A percentile compares a stretch with the other conserved stretches of the same genome.
These are phyloP conservation scores for Semibalanus balanoides DNA, from an alignment of 1,140 invertebrate species.

Conservation along the genomic window DNA sequence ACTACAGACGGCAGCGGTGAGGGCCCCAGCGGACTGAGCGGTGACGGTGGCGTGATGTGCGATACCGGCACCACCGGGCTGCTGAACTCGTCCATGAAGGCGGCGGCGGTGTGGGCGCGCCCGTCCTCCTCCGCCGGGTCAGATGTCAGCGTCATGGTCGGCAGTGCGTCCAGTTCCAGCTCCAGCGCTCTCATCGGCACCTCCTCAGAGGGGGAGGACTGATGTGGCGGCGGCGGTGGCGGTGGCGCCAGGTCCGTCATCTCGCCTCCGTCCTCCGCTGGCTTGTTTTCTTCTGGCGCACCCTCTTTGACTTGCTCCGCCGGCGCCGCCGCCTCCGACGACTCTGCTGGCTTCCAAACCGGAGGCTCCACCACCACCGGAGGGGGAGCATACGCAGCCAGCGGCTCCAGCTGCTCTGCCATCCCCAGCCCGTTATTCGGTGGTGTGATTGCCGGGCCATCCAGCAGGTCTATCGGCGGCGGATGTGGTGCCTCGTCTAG, in stretches of 20 bases:
- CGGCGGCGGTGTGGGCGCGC: neutral
- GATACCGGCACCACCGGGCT: neutral
- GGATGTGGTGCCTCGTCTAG: conserved; percentile 6
- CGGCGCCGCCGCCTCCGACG: too few relatives aligned
- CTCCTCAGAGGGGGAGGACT: neutral
- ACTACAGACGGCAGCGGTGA: neutral
- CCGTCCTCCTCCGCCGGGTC: neutral
- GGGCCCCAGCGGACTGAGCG: neutral
- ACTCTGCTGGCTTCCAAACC: neutral
- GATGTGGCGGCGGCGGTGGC: neutral
- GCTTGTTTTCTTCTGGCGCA: neutral
- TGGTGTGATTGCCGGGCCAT: neutral
- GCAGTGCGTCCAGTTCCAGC: neutral
- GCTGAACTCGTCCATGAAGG: neutral
- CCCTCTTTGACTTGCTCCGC: neutral
- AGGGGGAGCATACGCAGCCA: too few relatives aligned
- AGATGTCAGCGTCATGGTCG: neutral
- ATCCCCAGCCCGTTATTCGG: too few relatives aligned
- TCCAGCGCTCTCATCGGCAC: neutral
- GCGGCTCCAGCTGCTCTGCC: too few relatives aligned
- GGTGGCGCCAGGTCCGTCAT: neutral
- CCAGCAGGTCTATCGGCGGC: neutral
- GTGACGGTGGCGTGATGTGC: neutral
- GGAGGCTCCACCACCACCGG: neutral
- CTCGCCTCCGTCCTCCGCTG: too few relatives aligned